These are phyloP conservation scores for Cephalopholis sonnerati DNA, from an alignment of 2,113 vertebrate species.

Conservation along the genomic window DNA sequence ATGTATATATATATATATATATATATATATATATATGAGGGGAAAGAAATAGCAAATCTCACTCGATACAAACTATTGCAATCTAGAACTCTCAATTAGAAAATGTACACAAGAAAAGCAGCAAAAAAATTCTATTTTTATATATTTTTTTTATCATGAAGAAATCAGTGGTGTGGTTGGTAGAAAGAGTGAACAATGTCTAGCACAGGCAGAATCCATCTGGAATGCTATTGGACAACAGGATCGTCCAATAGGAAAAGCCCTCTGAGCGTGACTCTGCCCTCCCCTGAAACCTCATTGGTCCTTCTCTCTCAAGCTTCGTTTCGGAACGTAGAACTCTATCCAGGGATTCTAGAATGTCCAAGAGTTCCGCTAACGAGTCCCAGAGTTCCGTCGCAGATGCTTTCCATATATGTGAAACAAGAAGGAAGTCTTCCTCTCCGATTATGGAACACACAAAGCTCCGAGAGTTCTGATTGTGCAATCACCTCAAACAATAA, in stretches of 20 bases:
- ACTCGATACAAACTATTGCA: constrained; percentile 77
- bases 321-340: constrained; percentile 21
- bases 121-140: constrained; percentile 77
- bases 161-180: constrained; percentile 86
- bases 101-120: constrained; percentile 85
- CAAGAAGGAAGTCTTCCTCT: not conserved
- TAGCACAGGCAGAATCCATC: constrained; percentile 58
- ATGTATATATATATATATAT: constrained; percentile 12
- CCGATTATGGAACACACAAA: constrained; percentile 33
- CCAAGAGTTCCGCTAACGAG: constrained; percentile 37
- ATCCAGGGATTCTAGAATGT: constrained; percentile 37
- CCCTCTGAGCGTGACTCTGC: constrained; percentile 37
- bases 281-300: constrained; percentile 61
- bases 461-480: constrained; percentile 71
- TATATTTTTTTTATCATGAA: constrained; percentile 69
- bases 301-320: constrained; percentile 52
- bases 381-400: constrained; percentile 50
- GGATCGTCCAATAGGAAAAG: constrained; percentile 49
- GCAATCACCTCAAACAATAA: constrained; percentile 72
- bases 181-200: constrained; percentile 67
- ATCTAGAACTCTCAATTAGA: constrained; percentile 83
- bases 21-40: constrained; percentile 12
- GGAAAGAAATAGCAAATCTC: constrained; percentile 71
- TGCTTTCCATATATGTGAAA: constrained; percentile 5
- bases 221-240: constrained; percentile 49